Percentiles rank a stretch among this genome's conserved stretches.
Conservation (phyloP, 30 jellyfish, hydroid and myxozoan species). For the Aurelia sp. region DNA sequence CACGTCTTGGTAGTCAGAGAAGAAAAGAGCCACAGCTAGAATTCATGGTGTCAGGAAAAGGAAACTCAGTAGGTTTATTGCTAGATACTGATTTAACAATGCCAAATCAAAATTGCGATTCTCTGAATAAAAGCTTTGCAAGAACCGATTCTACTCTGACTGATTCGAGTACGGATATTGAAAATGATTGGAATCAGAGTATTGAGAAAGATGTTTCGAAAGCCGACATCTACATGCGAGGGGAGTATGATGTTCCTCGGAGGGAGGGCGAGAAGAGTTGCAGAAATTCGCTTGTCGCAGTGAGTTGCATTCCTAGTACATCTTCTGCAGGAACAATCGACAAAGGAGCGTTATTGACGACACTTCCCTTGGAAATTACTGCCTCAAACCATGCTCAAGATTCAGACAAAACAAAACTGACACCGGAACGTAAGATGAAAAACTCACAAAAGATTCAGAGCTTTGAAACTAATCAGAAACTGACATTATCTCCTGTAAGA, state of each 20-base stretch:
- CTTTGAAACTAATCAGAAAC: too few species aligned
- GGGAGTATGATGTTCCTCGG: background rate
- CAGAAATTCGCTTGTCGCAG: background rate
- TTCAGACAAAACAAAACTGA: background rate
- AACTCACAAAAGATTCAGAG: background rate
- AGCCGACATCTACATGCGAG: background rate
- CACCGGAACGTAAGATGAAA: background rate
- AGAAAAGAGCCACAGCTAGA: background rate
- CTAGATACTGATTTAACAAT: background rate
- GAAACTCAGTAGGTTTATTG: background rate
- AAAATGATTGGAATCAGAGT: constrained; percentile 13
- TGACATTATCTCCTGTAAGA: background rate
- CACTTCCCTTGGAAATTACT: too few species aligned
- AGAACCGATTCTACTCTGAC: background rate
- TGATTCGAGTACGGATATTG: constrained; percentile 32
- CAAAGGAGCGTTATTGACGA: background rate
- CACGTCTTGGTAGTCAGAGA: background rate
- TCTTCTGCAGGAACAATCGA: background rate
- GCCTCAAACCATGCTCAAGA: too few species aligned
- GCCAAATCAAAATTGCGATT: background rate
- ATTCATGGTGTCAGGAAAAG: too few species aligned
- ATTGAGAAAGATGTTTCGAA: background rate
- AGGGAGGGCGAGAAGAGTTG: background rate
- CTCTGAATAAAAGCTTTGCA: background rate
- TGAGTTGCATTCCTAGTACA: background rate